Evolutionary conservation across 1,140 invertebrate species (phyloP), one percentile per base, ranked within the genome.

Genomic region (Ruditapes philippinarum): DNA sequence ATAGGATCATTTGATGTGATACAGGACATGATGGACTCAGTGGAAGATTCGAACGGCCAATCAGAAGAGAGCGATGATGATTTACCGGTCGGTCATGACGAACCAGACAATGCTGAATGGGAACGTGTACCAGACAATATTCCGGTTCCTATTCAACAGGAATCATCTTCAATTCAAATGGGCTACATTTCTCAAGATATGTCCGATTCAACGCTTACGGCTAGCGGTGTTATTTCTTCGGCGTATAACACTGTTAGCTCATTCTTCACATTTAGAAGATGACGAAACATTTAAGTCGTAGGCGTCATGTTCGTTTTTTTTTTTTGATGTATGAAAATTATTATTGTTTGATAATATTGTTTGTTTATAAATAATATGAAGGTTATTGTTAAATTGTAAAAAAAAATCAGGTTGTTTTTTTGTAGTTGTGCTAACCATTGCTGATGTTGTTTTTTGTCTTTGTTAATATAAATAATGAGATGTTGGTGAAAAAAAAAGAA

Each of bases 11-110:
- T 89, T 83, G 87, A 89, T 51, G 79, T 89, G 14, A 73, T 73
- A n/a, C 79, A 89, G 49, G 87, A 89, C 51, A 89, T 89, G 87
- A 89, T 89, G 68, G 79, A 89, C 38, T 89, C 87, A 1, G 87
- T 89, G 4, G 87, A 89, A 42, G 87, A 89, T 70, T 83, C 80
- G 5, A 83, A 78, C n/a, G 80, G 87, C 45, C 78, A 82, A 14
- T 89, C 87, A 19, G 87, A 89, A 12, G 87, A 89, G 36, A 82
- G 78, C 76, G 87, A 89, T 9, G 87, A 89, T 40, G 87, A 89
- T 45, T 3, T 74, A 17, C 38, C 9, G 36, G 22, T 28, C 25
- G 19, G 45, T 3, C 31, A 49, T 57, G 68, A 62, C 40, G 87
- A 89, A 60, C 65, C 70, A 17, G 87, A 89, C 45, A 17, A 33